Base-by-base conservation (phyloP, 2,888 invertebrate genomes). In the Myopa testacea region DNA sequence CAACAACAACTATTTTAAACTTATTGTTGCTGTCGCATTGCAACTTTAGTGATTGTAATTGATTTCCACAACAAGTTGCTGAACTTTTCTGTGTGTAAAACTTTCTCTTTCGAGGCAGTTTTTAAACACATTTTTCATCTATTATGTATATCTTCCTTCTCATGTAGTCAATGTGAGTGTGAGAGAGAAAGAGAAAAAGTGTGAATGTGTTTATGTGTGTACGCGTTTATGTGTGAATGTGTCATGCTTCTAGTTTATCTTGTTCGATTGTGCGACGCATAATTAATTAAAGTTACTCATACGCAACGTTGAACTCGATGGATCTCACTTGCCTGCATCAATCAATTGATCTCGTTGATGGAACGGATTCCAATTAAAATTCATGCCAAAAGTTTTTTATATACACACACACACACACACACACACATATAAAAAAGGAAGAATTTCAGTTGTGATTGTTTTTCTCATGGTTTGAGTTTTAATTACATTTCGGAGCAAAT, bases 201-300 rank as follows among this genome's bases (percentile, higher is more conserved):
- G 3, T 34, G 34, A 10, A 7, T 26, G 65, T 65, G 37, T 34
- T 65, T 65, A 10, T 34, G 37, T 63, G 63, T 26, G 63, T 26
- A 55, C 37, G 37, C 10, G 4, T 63, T 63, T 63, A n/a, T 3
- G 38, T 4, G 3, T 38, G 16, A 16, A 4, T 63, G 14, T 26
- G n/a, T 1, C 60, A 60, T 26, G n/a, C 67, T 37, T 67, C 16
- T 67, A 40, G 34, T 50, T 50, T 10, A 50, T 50, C 50, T 5
- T n/a, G 5, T n/a, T 16, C 10, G 3, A n/a, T 1, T 67, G 38
- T 7, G 38, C 10, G 67, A 67, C 10, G 37, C 3, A 50, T 52
- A 34, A 4, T 45, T 19, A 50, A 69, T 52, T 52, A n/a, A 26
- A 50, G 69, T 69, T 52, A 50, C 69, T 69, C 69, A 69, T 69